Conservation (phyloP, 2,888 invertebrate genomes). For the Ernsta delagoae region DNA sequence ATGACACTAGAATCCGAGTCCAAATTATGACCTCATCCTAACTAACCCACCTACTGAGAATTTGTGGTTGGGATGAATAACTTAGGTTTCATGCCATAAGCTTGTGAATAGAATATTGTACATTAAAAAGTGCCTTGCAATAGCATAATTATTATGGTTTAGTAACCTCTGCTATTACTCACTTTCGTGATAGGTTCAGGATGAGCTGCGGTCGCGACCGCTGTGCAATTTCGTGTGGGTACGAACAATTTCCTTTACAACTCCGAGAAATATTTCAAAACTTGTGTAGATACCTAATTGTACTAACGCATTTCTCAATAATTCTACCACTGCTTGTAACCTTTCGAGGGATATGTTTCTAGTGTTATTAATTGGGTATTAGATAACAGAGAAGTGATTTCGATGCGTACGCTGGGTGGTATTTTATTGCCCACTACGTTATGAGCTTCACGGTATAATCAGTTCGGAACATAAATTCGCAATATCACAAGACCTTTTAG, state of each 20-base stretch:
- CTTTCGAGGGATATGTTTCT: conserved; percentile 27
- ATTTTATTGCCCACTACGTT: conserved; percentile 17
- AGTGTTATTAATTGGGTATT: conserved; percentile 35
- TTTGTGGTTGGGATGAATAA: not conserved
- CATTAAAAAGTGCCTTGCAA: not conserved
- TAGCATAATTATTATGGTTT: conserved; percentile 43
- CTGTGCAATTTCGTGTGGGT: conserved; percentile 40
- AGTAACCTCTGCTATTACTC: conserved; percentile 47
- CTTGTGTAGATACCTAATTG: conserved; percentile 39
- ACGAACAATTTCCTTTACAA: conserved; percentile 44
- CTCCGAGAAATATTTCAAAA: conserved; percentile 46
- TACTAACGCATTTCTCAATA: conserved; percentile 44
- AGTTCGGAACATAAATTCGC: conserved; percentile 1
- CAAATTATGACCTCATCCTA: not conserved
- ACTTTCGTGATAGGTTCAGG: conserved; percentile 53
- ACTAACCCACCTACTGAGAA: not conserved
- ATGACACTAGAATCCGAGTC: not conserved
- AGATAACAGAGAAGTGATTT: conserved; percentile 6
- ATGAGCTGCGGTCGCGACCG: conserved; percentile 54
- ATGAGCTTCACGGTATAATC: conserved; percentile 5
- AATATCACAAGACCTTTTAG: not conserved
- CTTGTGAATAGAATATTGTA: not conserved
- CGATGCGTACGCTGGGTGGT: conserved; percentile 16
- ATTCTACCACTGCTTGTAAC: conserved; percentile 30
- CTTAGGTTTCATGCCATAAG: not conserved